Conservation (phyloP, 2,888 invertebrate genomes). For the Chymomyza fuscimana region DNA sequence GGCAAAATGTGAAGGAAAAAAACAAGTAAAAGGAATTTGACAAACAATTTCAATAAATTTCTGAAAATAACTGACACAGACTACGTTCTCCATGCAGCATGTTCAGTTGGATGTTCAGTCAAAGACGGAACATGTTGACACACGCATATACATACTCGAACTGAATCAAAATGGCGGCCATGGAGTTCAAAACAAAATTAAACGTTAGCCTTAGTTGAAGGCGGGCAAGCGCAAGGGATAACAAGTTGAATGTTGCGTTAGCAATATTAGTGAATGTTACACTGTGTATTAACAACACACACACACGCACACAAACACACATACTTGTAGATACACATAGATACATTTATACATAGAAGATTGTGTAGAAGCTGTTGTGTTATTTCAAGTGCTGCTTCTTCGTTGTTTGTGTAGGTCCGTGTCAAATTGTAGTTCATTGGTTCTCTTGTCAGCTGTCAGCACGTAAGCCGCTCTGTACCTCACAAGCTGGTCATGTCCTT, state of each 20-base stretch:
- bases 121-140: neutral
- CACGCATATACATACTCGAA: too few relatives aligned
- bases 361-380: conserved; percentile 38
- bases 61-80: conserved; percentile 64
- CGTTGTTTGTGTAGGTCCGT: conserved; percentile 26
- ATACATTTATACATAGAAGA: conserved; percentile 10
- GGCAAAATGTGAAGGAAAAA: conserved; percentile 55
- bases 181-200: conserved; percentile 71
- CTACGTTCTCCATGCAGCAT: conserved; percentile 13
- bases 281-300: conserved; percentile 47
- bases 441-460: conserved; percentile 70
- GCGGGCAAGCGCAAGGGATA: conserved; percentile 69
- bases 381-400: conserved; percentile 37
- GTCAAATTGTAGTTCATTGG: conserved; percentile 70
- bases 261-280: conserved; percentile 69
- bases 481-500: conserved; percentile 18
- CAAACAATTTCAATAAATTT: conserved; percentile 75
- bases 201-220: conserved; percentile 39
- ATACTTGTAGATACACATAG: neutral
- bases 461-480: conserved; percentile 64
- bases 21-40: conserved; percentile 73
- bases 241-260: conserved; percentile 70
- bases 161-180: conserved; percentile 54
- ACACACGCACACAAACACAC: conserved; percentile 28
- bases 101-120: neutral